phyloP scores from a whole-genome alignment of 2,888 invertebrate species.

The Geotrupes spiniger region DNA sequence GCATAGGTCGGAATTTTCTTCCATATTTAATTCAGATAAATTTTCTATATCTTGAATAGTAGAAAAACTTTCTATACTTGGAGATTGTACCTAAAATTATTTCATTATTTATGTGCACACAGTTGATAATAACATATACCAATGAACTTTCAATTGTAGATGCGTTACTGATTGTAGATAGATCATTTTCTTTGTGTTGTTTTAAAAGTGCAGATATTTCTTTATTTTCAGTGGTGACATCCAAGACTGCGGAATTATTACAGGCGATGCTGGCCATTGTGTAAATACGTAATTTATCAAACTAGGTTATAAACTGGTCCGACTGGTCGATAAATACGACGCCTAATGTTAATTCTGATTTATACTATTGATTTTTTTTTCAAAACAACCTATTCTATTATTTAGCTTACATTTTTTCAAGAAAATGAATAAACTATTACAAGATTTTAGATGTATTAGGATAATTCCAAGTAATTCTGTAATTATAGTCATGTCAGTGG shows the following conservation, averaged over 20 bases:
- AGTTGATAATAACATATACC: conserved; percentile 32
- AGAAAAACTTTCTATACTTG: conserved; percentile 60
- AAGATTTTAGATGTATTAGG: too few relatives aligned
- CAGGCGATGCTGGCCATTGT: conserved; percentile 23
- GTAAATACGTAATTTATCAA: too few relatives aligned
- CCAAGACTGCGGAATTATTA: conserved; percentile 48
- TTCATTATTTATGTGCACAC: conserved; percentile 1
- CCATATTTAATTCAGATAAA: conserved; percentile 54
- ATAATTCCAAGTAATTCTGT: too few relatives aligned
- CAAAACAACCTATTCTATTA: too few relatives aligned
- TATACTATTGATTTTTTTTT: too few relatives aligned
- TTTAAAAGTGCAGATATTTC: conserved; percentile 43
- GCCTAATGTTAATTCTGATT: too few relatives aligned
- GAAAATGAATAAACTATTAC: too few relatives aligned
- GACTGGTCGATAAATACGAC: too few relatives aligned
- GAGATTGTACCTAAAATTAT: conserved; percentile 54
- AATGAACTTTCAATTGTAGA: conserved; percentile 44
- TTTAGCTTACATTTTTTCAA: too few relatives aligned
- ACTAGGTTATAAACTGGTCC: too few relatives aligned
- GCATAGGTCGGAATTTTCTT: conserved; percentile 58
- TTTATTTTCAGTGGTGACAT: conserved; percentile 50
- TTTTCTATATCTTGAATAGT: conserved; percentile 58
- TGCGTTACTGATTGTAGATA: conserved; percentile 42
- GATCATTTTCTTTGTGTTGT: conserved; percentile 43
- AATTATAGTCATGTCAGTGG: too few relatives aligned